Evolutionary conservation across 2,797 vertebrate genomes (phyloP).

Genomic region (Melanogrammus aeglefinus): DNA sequence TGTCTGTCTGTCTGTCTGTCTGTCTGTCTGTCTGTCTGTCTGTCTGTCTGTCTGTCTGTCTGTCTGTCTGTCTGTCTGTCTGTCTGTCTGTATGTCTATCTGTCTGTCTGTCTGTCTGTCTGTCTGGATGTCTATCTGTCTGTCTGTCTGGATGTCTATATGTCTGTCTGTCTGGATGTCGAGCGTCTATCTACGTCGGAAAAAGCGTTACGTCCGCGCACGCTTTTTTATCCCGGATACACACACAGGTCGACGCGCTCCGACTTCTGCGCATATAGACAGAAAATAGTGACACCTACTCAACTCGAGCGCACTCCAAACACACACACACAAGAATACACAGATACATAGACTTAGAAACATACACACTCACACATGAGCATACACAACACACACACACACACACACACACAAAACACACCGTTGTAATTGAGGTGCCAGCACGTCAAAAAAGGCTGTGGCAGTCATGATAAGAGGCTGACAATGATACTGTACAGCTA

Average conservation of each 20-base stretch:
- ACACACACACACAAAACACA: constrained; percentile 65
- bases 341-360: constrained; percentile 40
- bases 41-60: not conserved
- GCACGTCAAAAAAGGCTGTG: constrained; percentile 87
- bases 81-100: not conserved
- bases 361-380: constrained; percentile 18
- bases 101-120: not conserved
- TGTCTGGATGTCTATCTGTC: not conserved
- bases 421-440: constrained; percentile 77
- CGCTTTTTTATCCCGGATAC: no score
- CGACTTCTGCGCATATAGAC: no score
- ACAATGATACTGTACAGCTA: constrained; percentile 92
- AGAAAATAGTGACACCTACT: constrained; percentile 21
- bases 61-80: not conserved
- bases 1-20: no score
- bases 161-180: no score
- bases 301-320: not conserved
- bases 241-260: no score
- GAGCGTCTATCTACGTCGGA: no score
- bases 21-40: not conserved
- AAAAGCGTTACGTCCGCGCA: no score
- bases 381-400: constrained; percentile 21
- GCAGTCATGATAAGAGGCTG: constrained; percentile 87
- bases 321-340: constrained; percentile 17
- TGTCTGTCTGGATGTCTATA: no score